A percentile compares a stretch with the other conserved stretches of the same genome.
phyloP scores from a whole-genome alignment of 2,113 vertebrate genomes.

The Oncorhynchus masou region DNA sequence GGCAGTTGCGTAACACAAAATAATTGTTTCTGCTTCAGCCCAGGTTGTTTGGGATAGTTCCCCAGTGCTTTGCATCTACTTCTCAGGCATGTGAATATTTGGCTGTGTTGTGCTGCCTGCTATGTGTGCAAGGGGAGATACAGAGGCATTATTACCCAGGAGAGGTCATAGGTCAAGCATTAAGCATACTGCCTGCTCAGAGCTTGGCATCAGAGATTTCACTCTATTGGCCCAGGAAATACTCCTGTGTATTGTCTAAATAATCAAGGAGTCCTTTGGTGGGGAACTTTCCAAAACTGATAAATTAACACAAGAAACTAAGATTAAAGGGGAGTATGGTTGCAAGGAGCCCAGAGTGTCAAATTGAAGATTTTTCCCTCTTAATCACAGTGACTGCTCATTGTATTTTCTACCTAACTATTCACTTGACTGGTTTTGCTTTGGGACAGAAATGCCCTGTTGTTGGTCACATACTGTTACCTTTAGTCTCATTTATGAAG shows the following conservation, averaged over 20 bases:
- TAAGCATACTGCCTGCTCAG: conserved; percentile 73
- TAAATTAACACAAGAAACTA: conserved; percentile 76
- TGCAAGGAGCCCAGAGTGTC: conserved; percentile 50
- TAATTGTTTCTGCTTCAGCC: conserved; percentile 30
- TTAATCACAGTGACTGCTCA: conserved; percentile 58
- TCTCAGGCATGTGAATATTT: conserved; percentile 63
- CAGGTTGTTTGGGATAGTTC: conserved; percentile 41
- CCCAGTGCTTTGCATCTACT: conserved; percentile 43
- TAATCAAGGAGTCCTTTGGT: conserved; percentile 77
- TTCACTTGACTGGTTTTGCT: conserved; percentile 35
- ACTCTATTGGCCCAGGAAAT: conserved; percentile 69
- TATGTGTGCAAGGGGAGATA: conserved; percentile 72
- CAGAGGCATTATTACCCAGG: conserved; percentile 75
- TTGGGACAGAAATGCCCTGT: conserved; percentile 59
- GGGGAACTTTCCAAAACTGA: conserved; percentile 72
- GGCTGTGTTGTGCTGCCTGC: conserved; percentile 57
- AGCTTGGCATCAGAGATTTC: conserved; percentile 69
- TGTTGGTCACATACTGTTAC: conserved; percentile 52
- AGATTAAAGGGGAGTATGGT: conserved; percentile 60
- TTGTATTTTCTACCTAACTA: conserved; percentile 15
- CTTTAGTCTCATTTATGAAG: conserved; percentile 66
- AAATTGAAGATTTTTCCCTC: conserved; percentile 62
- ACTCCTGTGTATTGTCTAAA: conserved; percentile 72
- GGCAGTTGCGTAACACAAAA: background rate
- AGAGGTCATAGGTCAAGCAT: conserved; percentile 78